Conservation (phyloP, 2,113 vertebrate genomes). For the Phoenicopterus ruber region DNA sequence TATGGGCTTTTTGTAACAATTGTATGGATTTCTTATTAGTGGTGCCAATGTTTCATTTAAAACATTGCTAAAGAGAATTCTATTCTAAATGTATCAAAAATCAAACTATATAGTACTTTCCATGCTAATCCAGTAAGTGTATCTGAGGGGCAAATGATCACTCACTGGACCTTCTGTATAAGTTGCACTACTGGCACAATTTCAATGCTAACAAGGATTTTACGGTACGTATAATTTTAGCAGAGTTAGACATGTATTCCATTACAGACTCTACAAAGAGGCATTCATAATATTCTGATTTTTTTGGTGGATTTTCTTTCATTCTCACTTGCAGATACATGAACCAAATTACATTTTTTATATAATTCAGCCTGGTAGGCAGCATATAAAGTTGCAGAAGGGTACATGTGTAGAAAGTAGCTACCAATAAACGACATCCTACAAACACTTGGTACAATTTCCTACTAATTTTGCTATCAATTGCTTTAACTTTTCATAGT, state of each 20-base stretch:
- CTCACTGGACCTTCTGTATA: neutral
- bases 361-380: neutral
- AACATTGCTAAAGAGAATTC: conserved; percentile 11
- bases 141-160: conserved; percentile 38
- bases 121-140: neutral
- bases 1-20: neutral
- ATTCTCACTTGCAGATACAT: neutral
- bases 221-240: neutral
- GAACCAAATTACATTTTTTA: neutral
- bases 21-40: neutral
- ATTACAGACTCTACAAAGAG: neutral
- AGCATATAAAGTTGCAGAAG: neutral
- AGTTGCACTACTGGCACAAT: neutral
- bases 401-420: neutral
- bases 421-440: neutral
- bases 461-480: neutral
- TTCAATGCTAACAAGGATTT: conserved; percentile 38
- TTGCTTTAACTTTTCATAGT: neutral
- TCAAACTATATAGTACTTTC: neutral
- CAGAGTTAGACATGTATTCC: neutral
- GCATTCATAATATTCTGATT: neutral
- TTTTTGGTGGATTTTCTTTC: neutral
- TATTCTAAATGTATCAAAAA: neutral
- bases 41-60: neutral
- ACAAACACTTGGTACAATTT: neutral